phyloP scores from a whole-genome alignment of 2,113 vertebrate genomes.

The Podocnemis expansa region DNA sequence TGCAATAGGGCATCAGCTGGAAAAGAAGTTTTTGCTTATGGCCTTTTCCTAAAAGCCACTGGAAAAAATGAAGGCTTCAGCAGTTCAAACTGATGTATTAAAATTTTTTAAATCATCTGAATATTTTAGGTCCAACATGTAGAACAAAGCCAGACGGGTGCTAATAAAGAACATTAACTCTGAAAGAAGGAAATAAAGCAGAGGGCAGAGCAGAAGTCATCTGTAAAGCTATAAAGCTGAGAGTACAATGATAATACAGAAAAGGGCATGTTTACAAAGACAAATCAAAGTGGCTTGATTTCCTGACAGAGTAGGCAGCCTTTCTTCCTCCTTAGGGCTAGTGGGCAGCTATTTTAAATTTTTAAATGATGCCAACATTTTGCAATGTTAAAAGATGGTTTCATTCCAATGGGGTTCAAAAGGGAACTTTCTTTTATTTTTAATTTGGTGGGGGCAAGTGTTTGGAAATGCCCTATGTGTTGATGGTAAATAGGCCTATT shows the following conservation, averaged over 20 bases:
- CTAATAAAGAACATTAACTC: slow-evolving; percentile 60
- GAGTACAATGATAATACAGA: background rate
- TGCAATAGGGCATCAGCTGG: slow-evolving; percentile 20
- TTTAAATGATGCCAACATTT: background rate
- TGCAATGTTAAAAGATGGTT: background rate
- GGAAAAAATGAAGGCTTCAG: slow-evolving; percentile 12
- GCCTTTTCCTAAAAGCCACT: slow-evolving; percentile 25
- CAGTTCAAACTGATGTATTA: slow-evolving; percentile 35
- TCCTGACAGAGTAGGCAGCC: background rate
- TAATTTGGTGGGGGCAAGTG: background rate
- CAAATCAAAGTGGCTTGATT: background rate
- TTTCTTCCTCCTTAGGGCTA: fast-evolving
- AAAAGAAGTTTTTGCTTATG: slow-evolving; percentile 17
- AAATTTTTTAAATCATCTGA: slow-evolving; percentile 28
- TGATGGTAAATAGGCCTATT: background rate
- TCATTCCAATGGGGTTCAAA: background rate
- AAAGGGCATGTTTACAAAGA: background rate
- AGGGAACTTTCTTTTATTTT: too few relatives aligned
- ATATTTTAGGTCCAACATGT: background rate
- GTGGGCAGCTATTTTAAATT: fast-evolving
- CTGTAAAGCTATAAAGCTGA: slow-evolving; percentile 53
- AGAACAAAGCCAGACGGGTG: slow-evolving; percentile 24
- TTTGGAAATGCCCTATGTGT: background rate
- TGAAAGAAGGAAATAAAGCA: slow-evolving; percentile 40
- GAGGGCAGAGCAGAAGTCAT: slow-evolving; percentile 14